Percentiles rank a stretch among this genome's conserved stretches.
Conservation (phyloP, 2,113 vertebrate species). For the Sceloporus undulatus region DNA sequence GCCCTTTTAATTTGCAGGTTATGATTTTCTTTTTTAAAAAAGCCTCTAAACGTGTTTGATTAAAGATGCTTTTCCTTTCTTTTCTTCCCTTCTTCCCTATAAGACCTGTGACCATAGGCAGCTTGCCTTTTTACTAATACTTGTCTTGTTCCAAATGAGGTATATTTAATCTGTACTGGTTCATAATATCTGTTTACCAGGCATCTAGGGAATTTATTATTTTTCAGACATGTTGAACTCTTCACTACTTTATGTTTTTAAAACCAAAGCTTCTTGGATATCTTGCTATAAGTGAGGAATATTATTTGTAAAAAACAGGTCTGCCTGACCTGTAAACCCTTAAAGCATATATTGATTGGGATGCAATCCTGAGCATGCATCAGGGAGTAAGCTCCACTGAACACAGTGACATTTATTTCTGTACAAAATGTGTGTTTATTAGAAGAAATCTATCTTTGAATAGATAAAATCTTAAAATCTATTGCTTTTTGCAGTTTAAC, state of each 20-base stretch:
- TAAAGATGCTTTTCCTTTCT: conserved; percentile 11
- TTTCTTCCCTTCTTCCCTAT: neutral
- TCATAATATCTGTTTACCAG: neutral
- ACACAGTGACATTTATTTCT: neutral
- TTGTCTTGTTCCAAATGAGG: neutral
- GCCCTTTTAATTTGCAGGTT: conserved; percentile 41
- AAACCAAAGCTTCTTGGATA: neutral
- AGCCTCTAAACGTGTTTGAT: neutral
- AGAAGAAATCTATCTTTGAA: neutral
- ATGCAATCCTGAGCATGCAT: too few relatives aligned
- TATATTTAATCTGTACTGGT: neutral
- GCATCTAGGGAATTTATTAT: neutral
- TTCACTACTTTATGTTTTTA: neutral
- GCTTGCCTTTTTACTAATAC: neutral
- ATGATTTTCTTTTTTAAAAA: conserved; percentile 6
- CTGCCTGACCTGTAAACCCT: neutral
- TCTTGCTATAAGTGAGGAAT: neutral
- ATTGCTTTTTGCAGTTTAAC: neutral
- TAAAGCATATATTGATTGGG: too few relatives aligned
- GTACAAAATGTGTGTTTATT: neutral
- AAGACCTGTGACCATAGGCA: neutral
- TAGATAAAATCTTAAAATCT: neutral
- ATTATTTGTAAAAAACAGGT: neutral
- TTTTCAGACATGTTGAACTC: accelerated
- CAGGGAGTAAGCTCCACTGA: neutral